Conservation (phyloP, 2,888 invertebrate species). For the Tenthredo amoena region DNA sequence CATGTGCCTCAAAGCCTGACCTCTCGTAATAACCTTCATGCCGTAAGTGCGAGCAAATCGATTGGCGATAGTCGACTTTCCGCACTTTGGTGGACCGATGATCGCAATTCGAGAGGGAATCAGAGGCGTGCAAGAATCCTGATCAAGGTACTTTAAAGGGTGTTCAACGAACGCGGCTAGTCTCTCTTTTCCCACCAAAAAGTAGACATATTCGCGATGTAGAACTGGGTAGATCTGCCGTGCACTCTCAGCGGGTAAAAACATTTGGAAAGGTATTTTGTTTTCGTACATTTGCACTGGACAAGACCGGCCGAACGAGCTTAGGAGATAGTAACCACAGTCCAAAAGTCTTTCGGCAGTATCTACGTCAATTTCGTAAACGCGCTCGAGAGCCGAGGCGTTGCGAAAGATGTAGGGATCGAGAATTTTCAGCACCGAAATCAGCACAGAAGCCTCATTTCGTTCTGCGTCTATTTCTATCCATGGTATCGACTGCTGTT, state of each 20-base stretch:
- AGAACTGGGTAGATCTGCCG: constrained; percentile 80
- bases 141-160: constrained; percentile 81
- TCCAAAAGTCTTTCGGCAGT: constrained; percentile 81
- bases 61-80: constrained; percentile 81
- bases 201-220: constrained; percentile 83
- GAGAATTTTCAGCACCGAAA: constrained; percentile 67
- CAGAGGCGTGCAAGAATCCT: constrained; percentile 77
- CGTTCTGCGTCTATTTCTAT: constrained; percentile 77
- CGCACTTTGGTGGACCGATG: constrained; percentile 83
- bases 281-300: constrained; percentile 82
- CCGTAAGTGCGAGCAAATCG: constrained; percentile 81
- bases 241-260: constrained; percentile 76
- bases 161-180: constrained; percentile 79
- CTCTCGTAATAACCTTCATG: constrained; percentile 80
- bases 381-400: constrained; percentile 81
- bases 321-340: constrained; percentile 82
- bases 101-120: constrained; percentile 81
- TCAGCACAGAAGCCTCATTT: constrained; percentile 68
- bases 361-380: constrained; percentile 79
- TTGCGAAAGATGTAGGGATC: constrained; percentile 77
- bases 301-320: constrained; percentile 83
- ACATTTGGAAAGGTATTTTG: constrained; percentile 79
- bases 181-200: constrained; percentile 79
- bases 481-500: constrained; percentile 79
- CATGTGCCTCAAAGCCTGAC: constrained; percentile 80